phyloP scores from a whole-genome alignment of 2,113 vertebrate species.

The Telmatochromis brachygnathus region DNA sequence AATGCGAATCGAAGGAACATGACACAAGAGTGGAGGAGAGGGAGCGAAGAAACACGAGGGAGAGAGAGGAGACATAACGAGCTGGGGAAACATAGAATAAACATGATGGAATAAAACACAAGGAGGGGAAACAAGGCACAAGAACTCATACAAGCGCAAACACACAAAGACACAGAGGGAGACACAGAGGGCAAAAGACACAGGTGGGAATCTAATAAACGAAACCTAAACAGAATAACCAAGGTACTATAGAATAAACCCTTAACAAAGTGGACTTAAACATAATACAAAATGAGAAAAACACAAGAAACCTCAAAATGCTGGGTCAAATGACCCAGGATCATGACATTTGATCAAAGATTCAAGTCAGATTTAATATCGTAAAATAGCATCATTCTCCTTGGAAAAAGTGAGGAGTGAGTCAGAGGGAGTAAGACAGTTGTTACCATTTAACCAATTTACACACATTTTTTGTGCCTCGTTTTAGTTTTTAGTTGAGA shows the following conservation, averaged over 20 bases:
- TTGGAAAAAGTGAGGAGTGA: not conserved
- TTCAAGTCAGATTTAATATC: not conserved
- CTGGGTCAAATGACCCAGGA: not conserved
- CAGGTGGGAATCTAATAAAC: not conserved
- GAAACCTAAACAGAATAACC: not conserved
- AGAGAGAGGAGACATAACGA: not conserved
- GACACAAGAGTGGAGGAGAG: not conserved
- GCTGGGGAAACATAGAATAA: not conserved
- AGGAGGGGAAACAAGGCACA: not conserved
- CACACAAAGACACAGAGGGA: not conserved
- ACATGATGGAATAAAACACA: not conserved
- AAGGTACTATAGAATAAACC: not conserved
- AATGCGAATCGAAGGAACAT: not conserved
- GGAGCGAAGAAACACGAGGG: rapidly evolving
- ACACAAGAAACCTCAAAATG: not conserved
- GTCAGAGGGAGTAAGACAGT: not conserved
- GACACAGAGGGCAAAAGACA: not conserved
- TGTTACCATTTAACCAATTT: not conserved
- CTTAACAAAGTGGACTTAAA: not conserved
- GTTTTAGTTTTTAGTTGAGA: not conserved
- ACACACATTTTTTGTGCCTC: not conserved
- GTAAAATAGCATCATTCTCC: not conserved
- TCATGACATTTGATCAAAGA: not conserved
- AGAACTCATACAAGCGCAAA: not conserved
- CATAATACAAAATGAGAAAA: not conserved